phyloP scores from a whole-genome alignment of 2,113 vertebrate genomes.

The Amblyornis subalaris region DNA sequence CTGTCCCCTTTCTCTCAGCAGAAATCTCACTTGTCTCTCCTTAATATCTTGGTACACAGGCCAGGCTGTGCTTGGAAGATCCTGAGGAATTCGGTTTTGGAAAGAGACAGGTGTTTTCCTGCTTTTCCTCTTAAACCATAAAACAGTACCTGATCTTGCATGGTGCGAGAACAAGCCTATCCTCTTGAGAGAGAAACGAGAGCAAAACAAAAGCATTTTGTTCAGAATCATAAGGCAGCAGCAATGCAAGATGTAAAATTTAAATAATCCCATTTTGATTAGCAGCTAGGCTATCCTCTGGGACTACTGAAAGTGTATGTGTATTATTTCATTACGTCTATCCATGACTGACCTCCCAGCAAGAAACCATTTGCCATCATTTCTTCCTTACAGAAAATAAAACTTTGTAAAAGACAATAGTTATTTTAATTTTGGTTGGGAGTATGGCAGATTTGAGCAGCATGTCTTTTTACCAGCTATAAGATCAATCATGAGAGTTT shows the following conservation, averaged over 20 bases:
- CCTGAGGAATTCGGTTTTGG: not conserved
- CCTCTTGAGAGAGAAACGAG: not conserved
- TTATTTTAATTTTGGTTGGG: not conserved
- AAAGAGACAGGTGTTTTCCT: not conserved
- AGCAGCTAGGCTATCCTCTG: not conserved
- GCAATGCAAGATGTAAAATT: not conserved
- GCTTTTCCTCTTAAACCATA: not conserved
- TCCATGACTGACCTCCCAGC: not conserved
- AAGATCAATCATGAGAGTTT: not conserved
- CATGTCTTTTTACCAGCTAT: not conserved
- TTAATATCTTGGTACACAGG: not conserved
- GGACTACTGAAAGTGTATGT: not conserved
- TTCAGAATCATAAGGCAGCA: not conserved
- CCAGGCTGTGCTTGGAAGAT: not conserved
- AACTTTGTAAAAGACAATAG: not conserved
- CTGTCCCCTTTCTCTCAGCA: not conserved
- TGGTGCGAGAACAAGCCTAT: fast-evolving
- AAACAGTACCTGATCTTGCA: not conserved
- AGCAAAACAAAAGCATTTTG: not conserved
- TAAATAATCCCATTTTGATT: not conserved
- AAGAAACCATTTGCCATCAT: fast-evolving
- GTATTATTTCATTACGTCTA: not conserved
- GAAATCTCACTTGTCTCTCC: not conserved
- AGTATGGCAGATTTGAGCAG: not conserved
- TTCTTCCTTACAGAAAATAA: not conserved